Conservation (phyloP, 1,140 invertebrate genomes). For the Neoseiulus cucumeris region DNA sequence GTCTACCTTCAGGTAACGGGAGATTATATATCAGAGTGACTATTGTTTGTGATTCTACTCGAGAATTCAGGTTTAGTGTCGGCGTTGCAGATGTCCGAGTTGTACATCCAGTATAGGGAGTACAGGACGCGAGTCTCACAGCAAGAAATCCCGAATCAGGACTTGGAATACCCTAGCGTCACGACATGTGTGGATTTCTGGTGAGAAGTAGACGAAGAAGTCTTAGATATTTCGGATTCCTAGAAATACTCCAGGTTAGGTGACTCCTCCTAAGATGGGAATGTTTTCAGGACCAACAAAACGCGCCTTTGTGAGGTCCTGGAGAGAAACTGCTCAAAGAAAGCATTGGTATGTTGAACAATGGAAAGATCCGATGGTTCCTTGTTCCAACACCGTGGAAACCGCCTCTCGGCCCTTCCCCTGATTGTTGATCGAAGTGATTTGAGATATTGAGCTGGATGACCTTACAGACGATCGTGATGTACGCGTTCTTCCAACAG, state of each 20-base stretch:
- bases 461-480: background rate
- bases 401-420: no score
- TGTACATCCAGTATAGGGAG: background rate
- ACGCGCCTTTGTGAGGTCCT: background rate
- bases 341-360: background rate
- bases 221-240: no score
- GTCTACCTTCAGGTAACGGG: no score
- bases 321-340: background rate
- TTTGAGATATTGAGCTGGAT: background rate
- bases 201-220: background rate
- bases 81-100: background rate
- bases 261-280: no score
- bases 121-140: background rate
- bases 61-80: no score
- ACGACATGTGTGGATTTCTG: conserved; percentile 7
- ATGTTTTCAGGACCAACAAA: conserved; percentile 7
- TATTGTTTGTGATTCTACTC: no score
- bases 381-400: no score
- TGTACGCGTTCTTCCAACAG: conserved; percentile 5
- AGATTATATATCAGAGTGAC: no score
- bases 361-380: no score
- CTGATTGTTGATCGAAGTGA: no score
- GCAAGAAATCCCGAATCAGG: background rate
- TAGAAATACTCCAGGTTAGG: no score
- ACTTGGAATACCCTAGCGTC: background rate